Percentiles rank a stretch among this genome's conserved stretches.
Evolutionary conservation across 2,888 invertebrate species (phyloP).

Genomic region (Yponomeuta malinellus): DNA sequence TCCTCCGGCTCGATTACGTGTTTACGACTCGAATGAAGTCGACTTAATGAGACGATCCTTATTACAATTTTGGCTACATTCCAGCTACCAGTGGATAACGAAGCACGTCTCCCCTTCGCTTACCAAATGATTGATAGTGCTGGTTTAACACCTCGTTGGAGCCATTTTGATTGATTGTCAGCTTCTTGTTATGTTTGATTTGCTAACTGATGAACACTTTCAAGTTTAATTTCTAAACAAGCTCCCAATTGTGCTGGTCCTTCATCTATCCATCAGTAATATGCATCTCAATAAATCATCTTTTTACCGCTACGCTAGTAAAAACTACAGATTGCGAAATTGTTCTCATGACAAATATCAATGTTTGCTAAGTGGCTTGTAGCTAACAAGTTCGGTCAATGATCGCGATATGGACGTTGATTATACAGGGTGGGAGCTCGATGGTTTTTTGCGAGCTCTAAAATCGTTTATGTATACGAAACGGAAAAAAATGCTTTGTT

Average conservation of each 20-base stretch:
- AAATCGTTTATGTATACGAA: conserved; percentile 13
- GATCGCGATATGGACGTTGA: conserved; percentile 14
- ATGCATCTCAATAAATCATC: conserved; percentile 53
- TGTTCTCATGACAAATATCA: conserved; percentile 38
- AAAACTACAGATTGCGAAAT: conserved; percentile 41
- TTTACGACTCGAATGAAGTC: conserved; percentile 22
- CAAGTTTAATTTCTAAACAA: conserved; percentile 65
- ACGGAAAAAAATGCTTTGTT: conserved; percentile 13
- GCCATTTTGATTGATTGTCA: conserved; percentile 68
- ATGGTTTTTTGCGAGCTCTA: conserved; percentile 10
- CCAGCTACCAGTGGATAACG: conserved; percentile 39
- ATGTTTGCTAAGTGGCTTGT: conserved; percentile 20
- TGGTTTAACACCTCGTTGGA: conserved; percentile 66
- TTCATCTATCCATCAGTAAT: conserved; percentile 37
- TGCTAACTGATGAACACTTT: conserved; percentile 62
- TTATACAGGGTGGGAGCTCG: conserved; percentile 5
- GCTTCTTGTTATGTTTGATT: conserved; percentile 57
- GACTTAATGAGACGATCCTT: conserved; percentile 31
- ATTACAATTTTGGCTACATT: conserved; percentile 65
- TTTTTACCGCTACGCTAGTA: conserved; percentile 32
- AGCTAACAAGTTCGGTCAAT: conserved; percentile 17
- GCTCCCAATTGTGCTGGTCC: conserved; percentile 48
- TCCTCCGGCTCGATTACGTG: conserved; percentile 21
- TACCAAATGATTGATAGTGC: conserved; percentile 62
- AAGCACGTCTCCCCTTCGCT: conserved; percentile 33